These are phyloP conservation scores for Nymphalis polychloros DNA, from an alignment of 2,888 invertebrate species.

Conservation along the genomic window DNA sequence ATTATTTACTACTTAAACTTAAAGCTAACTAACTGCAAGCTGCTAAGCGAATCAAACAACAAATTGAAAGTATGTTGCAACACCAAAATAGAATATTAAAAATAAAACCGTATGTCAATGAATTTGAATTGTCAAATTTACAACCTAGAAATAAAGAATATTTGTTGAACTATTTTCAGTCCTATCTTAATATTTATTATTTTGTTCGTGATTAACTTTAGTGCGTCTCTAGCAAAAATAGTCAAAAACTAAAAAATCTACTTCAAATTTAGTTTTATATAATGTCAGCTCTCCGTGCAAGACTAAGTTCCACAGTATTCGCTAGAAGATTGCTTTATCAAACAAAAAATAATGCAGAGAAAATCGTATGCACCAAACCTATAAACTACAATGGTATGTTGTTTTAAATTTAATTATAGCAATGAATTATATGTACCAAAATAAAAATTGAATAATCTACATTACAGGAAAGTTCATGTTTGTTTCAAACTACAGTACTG, in stretches of 20 bases:
- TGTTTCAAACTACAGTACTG: slow-evolving; percentile 49
- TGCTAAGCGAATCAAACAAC: too few species aligned
- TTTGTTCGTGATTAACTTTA: too few species aligned
- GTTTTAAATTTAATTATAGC: background rate
- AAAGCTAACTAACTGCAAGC: too few species aligned
- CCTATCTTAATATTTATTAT: too few species aligned
- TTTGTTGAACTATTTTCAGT: background rate
- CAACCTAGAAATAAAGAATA: background rate
- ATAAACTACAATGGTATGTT: slow-evolving; percentile 41
- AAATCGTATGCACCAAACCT: slow-evolving; percentile 43
- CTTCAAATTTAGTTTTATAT: background rate
- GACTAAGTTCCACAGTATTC: slow-evolving; percentile 50
- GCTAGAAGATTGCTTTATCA: slow-evolving; percentile 59
- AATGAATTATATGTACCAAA: background rate
- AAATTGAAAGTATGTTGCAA: too few species aligned
- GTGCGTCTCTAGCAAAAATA: too few species aligned
- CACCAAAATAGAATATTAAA: too few species aligned
- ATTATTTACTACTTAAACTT: too few species aligned
- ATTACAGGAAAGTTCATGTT: slow-evolving; percentile 29
- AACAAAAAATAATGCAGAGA: slow-evolving; percentile 50
- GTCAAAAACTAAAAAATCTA: background rate
- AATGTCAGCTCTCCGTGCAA: slow-evolving; percentile 66
- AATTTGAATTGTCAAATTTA: background rate
- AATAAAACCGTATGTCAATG: background rate
- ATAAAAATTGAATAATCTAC: background rate